phyloP scores from a whole-genome alignment of 2,888 invertebrate genomes.

The Oscheius sp. region DNA sequence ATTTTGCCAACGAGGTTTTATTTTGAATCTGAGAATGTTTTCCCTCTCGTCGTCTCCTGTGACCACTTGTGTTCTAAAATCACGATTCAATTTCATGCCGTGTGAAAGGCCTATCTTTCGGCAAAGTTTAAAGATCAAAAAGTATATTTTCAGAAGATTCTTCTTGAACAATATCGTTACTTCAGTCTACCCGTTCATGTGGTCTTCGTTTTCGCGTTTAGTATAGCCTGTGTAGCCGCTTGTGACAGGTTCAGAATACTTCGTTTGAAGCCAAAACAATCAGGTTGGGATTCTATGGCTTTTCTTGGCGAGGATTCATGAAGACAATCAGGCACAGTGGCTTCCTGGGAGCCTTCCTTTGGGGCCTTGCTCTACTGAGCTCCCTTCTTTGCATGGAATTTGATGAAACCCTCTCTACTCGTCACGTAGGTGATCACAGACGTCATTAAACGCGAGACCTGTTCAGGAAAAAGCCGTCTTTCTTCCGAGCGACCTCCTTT shows the following conservation, averaged over 20 bases:
- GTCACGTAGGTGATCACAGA: neutral
- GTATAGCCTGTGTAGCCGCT: slow-evolving; percentile 45
- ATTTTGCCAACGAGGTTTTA: slow-evolving; percentile 52
- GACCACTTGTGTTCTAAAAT: neutral
- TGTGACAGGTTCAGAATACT: slow-evolving; percentile 42
- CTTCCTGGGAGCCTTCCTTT: slow-evolving; percentile 43
- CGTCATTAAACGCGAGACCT: neutral
- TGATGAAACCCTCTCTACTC: slow-evolving; percentile 34
- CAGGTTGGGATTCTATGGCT: slow-evolving; percentile 32
- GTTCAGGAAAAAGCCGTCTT: slow-evolving; percentile 6
- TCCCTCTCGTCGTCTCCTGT: neutral
- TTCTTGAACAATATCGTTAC: slow-evolving; percentile 45
- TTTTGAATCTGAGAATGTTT: slow-evolving; percentile 1
- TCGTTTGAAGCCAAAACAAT: neutral
- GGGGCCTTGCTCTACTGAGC: slow-evolving; percentile 43
- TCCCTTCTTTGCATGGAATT: slow-evolving; percentile 43
- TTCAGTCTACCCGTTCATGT: slow-evolving; percentile 54
- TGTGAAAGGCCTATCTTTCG: neutral
- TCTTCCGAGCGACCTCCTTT: neutral
- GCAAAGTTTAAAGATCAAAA: neutral
- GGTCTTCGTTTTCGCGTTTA: slow-evolving; percentile 46
- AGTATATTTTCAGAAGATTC: slow-evolving; percentile 42
- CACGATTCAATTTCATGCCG: slow-evolving; percentile 3
- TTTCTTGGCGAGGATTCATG: neutral
- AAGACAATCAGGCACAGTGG: slow-evolving; percentile 39